Conservation (phyloP, 2,113 vertebrate genomes). For the Sinocyclocheilus grahami region DNA sequence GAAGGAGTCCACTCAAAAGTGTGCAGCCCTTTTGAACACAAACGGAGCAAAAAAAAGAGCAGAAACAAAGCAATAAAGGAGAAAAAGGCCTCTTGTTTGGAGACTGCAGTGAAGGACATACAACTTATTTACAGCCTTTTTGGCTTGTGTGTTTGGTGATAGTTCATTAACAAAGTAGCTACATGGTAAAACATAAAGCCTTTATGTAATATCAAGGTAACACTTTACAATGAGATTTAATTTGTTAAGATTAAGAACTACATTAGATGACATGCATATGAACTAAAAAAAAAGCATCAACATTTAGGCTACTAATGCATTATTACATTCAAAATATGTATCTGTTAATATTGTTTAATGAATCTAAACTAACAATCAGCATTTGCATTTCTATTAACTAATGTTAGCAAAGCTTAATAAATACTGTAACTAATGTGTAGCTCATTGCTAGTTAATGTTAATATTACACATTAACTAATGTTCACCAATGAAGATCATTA, state of each 20-base stretch:
- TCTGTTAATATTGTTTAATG: background rate
- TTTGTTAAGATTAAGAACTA: background rate
- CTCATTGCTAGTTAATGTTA: background rate
- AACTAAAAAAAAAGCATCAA: too few species aligned
- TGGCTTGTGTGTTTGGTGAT: background rate
- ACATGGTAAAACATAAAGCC: background rate
- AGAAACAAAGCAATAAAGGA: slow-evolving; percentile 59
- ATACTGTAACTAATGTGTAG: background rate
- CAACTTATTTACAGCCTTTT: background rate
- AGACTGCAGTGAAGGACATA: slow-evolving; percentile 12
- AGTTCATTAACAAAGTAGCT: background rate
- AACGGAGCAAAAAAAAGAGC: slow-evolving; percentile 73
- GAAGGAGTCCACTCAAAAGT: slow-evolving; percentile 78
- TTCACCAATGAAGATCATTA: too few species aligned
- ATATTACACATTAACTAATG: background rate
- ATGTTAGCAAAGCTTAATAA: background rate
- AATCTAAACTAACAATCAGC: background rate
- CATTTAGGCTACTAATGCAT: background rate
- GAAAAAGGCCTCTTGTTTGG: slow-evolving; percentile 70
- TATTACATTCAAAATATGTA: background rate
- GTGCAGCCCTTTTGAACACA: slow-evolving; percentile 76
- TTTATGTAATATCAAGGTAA: background rate
- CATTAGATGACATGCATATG: background rate
- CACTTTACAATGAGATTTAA: background rate
- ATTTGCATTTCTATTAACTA: background rate